Evolutionary conservation across 2,888 invertebrate species (phyloP).

Genomic region (Shargacucullia verbasci): DNA sequence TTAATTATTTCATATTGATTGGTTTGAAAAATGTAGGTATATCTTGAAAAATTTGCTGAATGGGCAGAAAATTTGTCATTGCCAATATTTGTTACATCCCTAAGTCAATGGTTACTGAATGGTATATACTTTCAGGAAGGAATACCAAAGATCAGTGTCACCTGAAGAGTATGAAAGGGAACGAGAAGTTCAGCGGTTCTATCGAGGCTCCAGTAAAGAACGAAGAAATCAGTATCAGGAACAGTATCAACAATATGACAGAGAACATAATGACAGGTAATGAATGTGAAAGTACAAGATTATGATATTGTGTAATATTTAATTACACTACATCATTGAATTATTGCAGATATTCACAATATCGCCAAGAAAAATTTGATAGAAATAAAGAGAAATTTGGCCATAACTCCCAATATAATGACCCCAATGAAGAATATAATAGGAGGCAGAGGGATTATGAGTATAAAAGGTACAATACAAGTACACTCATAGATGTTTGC

Average conservation of each 20-base stretch:
- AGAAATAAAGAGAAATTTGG: slow-evolving; percentile 72
- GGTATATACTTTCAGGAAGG: slow-evolving; percentile 68
- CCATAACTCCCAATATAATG: slow-evolving; percentile 66
- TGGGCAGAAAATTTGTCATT: too few relatives aligned
- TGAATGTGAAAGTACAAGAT: background rate
- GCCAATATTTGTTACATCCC: too few relatives aligned
- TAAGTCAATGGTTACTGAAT: background rate
- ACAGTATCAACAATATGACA: slow-evolving; percentile 70
- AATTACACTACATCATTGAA: slow-evolving; percentile 43
- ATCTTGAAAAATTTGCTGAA: too few relatives aligned
- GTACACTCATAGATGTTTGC: slow-evolving; percentile 36
- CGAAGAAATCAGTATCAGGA: slow-evolving; percentile 72
- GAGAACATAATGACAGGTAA: slow-evolving; percentile 76
- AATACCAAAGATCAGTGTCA: slow-evolving; percentile 73
- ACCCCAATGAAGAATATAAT: slow-evolving; percentile 67
- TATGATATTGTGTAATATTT: slow-evolving; percentile 37
- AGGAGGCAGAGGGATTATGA: slow-evolving; percentile 74
- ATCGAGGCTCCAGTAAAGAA: slow-evolving; percentile 83
- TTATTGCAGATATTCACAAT: slow-evolving; percentile 73
- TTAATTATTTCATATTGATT: too few relatives aligned
- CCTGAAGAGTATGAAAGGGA: slow-evolving; percentile 76
- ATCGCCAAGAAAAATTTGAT: slow-evolving; percentile 72
- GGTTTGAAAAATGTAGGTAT: too few relatives aligned
- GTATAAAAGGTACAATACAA: slow-evolving; percentile 73
- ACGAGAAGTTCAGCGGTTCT: slow-evolving; percentile 81